phyloP scores from a whole-genome alignment of 2,888 invertebrate species.

The Alentia gelatinosa region DNA sequence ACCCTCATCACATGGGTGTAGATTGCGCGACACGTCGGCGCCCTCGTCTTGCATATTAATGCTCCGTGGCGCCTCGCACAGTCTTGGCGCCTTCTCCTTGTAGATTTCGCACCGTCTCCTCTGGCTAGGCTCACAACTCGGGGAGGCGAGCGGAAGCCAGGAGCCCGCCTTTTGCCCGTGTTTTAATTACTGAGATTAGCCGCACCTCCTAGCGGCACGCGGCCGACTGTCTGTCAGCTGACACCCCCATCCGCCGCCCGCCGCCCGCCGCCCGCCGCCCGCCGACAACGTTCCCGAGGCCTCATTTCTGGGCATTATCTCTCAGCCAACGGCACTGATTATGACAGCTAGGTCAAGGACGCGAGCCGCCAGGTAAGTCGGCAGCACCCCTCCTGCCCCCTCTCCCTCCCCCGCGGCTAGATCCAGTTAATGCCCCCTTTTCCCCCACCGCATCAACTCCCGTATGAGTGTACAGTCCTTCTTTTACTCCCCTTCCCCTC shows the following conservation, averaged over 20 bases:
- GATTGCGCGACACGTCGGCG: neutral
- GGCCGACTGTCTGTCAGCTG: neutral
- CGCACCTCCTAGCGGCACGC: neutral
- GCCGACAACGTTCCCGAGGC: neutral
- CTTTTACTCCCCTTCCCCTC: neutral
- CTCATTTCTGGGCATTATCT: conserved; percentile 29
- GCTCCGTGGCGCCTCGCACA: too few species aligned
- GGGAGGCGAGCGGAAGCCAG: neutral
- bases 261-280: neutral
- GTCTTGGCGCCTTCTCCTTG: too few species aligned
- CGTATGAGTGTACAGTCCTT: neutral
- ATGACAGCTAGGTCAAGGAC: neutral
- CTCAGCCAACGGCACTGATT: neutral
- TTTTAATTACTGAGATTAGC: conserved; percentile 9
- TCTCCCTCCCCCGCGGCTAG: neutral
- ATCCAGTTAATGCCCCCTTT: neutral
- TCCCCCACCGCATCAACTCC: neutral
- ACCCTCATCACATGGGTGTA: neutral
- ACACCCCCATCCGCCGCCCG: neutral
- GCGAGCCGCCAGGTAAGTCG: neutral
- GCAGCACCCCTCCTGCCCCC: neutral
- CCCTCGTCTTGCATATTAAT: neutral
- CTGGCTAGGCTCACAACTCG: too few species aligned
- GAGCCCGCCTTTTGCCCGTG: neutral
- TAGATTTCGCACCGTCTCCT: too few species aligned